Conservation (phyloP, 92 coral and sea anemone genomes). For the Siderastrea siderea region DNA sequence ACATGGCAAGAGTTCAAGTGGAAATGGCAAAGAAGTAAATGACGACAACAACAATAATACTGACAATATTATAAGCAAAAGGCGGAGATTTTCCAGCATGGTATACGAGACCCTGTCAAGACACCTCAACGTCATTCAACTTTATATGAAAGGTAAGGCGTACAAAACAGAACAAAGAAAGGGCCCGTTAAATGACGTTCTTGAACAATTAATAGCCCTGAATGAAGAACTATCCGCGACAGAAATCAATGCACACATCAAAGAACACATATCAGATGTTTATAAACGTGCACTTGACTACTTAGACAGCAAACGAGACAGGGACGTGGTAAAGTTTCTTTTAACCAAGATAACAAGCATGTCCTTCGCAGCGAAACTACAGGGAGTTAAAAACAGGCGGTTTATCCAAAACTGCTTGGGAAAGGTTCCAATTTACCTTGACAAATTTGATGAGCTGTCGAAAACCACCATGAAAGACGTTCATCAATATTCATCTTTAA, state of each 20-base stretch:
- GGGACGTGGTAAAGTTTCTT: background rate
- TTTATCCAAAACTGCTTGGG: background rate
- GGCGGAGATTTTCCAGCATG: background rate
- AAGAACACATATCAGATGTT: background rate
- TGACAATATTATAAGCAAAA: background rate
- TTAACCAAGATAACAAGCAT: background rate
- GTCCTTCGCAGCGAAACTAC: slow-evolving; percentile 5
- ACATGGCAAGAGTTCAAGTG: too few species aligned
- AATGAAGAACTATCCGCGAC: background rate
- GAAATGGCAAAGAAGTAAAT: too few species aligned
- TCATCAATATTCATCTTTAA: background rate
- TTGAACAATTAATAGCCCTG: background rate
- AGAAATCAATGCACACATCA: background rate
- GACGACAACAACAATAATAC: background rate
- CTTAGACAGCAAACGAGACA: slow-evolving; percentile 15
- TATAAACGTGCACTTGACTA: background rate
- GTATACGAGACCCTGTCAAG: background rate
- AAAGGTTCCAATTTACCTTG: background rate
- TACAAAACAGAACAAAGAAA: background rate
- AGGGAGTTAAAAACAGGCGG: background rate
- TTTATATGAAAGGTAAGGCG: background rate
- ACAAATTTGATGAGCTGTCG: background rate
- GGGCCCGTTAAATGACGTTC: background rate
- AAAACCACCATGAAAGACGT: background rate
- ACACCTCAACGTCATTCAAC: background rate